These are phyloP conservation scores for Xanthia icteritia DNA, from an alignment of 2,888 invertebrate species.

Conservation along the genomic window DNA sequence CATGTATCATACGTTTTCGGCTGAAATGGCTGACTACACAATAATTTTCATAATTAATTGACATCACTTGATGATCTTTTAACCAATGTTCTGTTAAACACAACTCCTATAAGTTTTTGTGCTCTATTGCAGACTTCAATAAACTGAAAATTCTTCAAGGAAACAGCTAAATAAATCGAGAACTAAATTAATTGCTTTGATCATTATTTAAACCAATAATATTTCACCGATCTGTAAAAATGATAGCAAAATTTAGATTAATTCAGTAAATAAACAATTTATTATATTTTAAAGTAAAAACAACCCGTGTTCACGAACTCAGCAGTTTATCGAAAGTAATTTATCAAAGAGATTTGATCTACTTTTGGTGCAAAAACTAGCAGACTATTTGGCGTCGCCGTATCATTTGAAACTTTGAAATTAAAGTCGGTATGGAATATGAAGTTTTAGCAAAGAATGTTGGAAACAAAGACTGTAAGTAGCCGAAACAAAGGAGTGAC, in stretches of 20 bases:
- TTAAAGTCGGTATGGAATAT: conserved; percentile 47
- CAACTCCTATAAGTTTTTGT: not conserved
- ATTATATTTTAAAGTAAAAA: conserved; percentile 35
- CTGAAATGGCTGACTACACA: no score
- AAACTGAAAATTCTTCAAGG: conserved; percentile 39
- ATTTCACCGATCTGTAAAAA: conserved; percentile 64
- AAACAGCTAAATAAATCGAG: conserved; percentile 33
- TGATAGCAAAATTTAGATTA: conserved; percentile 64
- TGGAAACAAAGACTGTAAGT: conserved; percentile 36
- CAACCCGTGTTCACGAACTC: conserved; percentile 37
- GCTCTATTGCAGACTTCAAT: not conserved
- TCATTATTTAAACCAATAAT: conserved; percentile 52
- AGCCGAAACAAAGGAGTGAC: conserved; percentile 34
- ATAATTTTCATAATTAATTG: no score
- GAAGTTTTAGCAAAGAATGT: conserved; percentile 52
- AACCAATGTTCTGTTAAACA: no score
- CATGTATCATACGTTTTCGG: no score
- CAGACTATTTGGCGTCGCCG: conserved; percentile 51
- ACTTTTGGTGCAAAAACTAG: conserved; percentile 48
- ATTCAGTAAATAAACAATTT: conserved; percentile 35
- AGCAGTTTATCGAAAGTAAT: conserved; percentile 52
- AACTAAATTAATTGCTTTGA: conserved; percentile 55
- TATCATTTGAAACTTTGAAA: conserved; percentile 54
- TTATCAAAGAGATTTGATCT: conserved; percentile 57
- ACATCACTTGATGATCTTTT: no score